A percentile compares a stretch with the other conserved stretches of the same genome.
Conservation (phyloP, 2,113 vertebrate species). For the Phylloscopus whistleri region DNA sequence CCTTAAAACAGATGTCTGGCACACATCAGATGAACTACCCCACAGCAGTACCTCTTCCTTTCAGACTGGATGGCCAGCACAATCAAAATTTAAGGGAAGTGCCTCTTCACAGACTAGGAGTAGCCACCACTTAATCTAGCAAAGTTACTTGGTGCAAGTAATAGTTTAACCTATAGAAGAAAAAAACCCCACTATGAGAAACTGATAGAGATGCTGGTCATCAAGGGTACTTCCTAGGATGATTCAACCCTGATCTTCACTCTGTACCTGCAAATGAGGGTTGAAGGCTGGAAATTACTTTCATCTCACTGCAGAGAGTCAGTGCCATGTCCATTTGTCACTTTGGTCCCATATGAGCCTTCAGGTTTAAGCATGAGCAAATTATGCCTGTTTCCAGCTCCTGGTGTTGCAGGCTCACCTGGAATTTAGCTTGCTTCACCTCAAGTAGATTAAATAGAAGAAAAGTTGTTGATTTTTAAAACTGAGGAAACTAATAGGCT, state of each 20-base stretch:
- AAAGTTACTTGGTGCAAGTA: not conserved
- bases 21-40: not conserved
- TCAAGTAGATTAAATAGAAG: not conserved
- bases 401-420: not conserved
- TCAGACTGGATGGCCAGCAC: not conserved
- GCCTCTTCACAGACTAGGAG: not conserved
- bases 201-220: not conserved
- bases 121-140: not conserved
- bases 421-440: not conserved
- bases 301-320: not conserved
- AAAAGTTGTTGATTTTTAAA: constrained; percentile 18
- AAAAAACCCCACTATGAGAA: not conserved
- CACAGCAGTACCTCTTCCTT: not conserved
- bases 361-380: not conserved
- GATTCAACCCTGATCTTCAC: not conserved
- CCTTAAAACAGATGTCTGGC: not conserved
- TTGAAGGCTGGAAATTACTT: not conserved
- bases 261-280: not conserved
- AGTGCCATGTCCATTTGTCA: not conserved
- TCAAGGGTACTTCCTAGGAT: not conserved
- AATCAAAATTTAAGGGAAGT: not conserved
- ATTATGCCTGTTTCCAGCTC: not conserved
- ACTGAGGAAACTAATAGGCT: not conserved
- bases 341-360: not conserved
- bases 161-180: not conserved